Conservation (phyloP, 2,113 vertebrate species). For the Furnarius figulus region DNA sequence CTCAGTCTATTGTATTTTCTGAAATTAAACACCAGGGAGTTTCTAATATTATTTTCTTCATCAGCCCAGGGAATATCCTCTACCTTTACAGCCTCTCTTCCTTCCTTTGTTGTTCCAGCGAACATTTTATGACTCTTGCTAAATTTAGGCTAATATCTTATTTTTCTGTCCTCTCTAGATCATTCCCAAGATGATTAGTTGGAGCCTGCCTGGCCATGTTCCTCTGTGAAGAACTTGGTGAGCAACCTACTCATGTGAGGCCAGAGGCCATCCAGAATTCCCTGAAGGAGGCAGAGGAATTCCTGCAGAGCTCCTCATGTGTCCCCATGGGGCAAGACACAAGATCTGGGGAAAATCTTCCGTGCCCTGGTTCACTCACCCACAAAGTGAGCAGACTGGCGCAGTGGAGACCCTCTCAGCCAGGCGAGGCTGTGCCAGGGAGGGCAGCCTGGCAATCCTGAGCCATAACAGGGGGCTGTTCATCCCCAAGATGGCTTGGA, state of each 20-base stretch:
- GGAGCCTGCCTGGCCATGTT: background rate
- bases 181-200: background rate
- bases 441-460: background rate
- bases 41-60: conserved; percentile 52
- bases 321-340: fast-evolving
- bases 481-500: background rate
- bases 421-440: background rate
- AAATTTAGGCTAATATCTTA: conserved; percentile 12
- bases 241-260: background rate
- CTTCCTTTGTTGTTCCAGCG: conserved; percentile 42
- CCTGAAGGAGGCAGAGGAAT: background rate
- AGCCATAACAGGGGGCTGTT: background rate
- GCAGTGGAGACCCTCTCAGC: background rate
- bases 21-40: conserved; percentile 60
- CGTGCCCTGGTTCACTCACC: fast-evolving
- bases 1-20: conserved; percentile 9
- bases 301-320: background rate
- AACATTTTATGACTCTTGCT: background rate
- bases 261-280: background rate
- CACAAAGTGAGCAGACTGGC: fast-evolving
- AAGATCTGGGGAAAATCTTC: background rate
- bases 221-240: background rate
- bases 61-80: conserved; percentile 44
- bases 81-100: conserved; percentile 33
- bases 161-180: background rate